Evolutionary conservation across 2,888 invertebrate genomes (phyloP).

Genomic region (Crocallis elinguaria): DNA sequence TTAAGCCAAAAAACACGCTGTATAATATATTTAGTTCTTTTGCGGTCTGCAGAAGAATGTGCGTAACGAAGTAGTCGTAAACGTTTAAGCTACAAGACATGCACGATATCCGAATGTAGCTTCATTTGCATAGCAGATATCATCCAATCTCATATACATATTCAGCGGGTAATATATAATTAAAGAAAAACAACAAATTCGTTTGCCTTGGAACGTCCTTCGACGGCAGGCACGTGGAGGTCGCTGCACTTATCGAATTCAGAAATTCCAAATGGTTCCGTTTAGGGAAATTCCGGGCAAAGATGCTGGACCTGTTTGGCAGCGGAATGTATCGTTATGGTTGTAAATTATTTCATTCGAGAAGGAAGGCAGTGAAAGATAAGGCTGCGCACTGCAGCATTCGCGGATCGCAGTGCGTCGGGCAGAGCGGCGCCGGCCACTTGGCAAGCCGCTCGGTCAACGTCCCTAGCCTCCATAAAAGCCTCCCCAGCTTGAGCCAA

Average conservation of each 20-base stretch:
- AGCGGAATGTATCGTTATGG: slow-evolving; percentile 61
- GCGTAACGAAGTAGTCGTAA: slow-evolving; percentile 70
- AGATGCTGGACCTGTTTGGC: slow-evolving; percentile 67
- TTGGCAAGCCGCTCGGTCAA: slow-evolving; percentile 81
- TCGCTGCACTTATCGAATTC: slow-evolving; percentile 34
- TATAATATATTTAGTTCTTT: slow-evolving; percentile 4
- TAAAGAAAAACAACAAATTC: slow-evolving; percentile 40
- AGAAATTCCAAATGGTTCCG: slow-evolving; percentile 29
- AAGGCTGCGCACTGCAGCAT: slow-evolving; percentile 79
- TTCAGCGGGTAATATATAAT: slow-evolving; percentile 46
- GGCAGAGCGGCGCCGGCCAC: slow-evolving; percentile 78
- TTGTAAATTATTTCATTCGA: slow-evolving; percentile 68
- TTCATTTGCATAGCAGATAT: slow-evolving; percentile 63
- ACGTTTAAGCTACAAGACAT: slow-evolving; percentile 52
- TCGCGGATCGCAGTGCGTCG: slow-evolving; percentile 75
- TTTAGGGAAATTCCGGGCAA: slow-evolving; percentile 37
- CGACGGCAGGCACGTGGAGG: slow-evolving; percentile 24
- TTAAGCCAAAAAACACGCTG: slow-evolving; percentile 6
- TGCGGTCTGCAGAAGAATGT: slow-evolving; percentile 30
- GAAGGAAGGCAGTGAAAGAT: slow-evolving; percentile 58
- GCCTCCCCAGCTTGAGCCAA: slow-evolving; percentile 77
- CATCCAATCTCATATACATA: slow-evolving; percentile 44
- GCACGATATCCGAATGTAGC: slow-evolving; percentile 55
- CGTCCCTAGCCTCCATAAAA: slow-evolving; percentile 77
- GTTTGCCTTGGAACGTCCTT: slow-evolving; percentile 56